Evolutionary conservation across 2,888 invertebrate genomes (phyloP).

Genomic region (Calameuta filiformis): DNA sequence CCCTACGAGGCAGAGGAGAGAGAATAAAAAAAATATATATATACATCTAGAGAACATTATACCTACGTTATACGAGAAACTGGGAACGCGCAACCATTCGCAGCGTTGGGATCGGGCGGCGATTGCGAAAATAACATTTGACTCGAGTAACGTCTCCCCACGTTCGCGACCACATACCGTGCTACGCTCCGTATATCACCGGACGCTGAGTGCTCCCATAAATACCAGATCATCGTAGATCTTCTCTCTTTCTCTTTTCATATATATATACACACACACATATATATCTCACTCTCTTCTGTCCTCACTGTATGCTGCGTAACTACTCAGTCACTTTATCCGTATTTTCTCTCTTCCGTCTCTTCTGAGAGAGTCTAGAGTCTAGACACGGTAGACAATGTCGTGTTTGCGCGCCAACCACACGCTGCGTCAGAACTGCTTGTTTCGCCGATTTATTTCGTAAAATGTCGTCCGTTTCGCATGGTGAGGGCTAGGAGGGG

Average conservation of each 20-base stretch:
- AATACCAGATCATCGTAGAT: constrained; percentile 49
- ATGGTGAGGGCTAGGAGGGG: constrained; percentile 12
- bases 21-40: background rate
- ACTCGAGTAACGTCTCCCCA: constrained; percentile 24
- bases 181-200: constrained; percentile 43
- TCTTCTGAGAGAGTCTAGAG: constrained; percentile 23
- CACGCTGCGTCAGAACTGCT: constrained; percentile 39
- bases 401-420: constrained; percentile 34
- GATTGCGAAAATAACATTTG: constrained; percentile 25
- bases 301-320: background rate
- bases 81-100: constrained; percentile 11
- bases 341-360: constrained; percentile 20
- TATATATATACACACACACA: background rate
- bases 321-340: constrained; percentile 18
- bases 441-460: constrained; percentile 46
- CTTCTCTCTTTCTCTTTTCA: constrained; percentile 21
- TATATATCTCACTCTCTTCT: background rate
- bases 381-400: constrained; percentile 34
- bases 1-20: constrained; percentile 2
- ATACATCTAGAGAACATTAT: background rate
- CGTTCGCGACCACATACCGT: constrained; percentile 31
- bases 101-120: constrained; percentile 13
- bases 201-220: constrained; percentile 52
- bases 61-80: constrained; percentile 4
- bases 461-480: constrained; percentile 33